Conservation (phyloP, 2,888 invertebrate genomes). For the Pseudoips prasinana region DNA sequence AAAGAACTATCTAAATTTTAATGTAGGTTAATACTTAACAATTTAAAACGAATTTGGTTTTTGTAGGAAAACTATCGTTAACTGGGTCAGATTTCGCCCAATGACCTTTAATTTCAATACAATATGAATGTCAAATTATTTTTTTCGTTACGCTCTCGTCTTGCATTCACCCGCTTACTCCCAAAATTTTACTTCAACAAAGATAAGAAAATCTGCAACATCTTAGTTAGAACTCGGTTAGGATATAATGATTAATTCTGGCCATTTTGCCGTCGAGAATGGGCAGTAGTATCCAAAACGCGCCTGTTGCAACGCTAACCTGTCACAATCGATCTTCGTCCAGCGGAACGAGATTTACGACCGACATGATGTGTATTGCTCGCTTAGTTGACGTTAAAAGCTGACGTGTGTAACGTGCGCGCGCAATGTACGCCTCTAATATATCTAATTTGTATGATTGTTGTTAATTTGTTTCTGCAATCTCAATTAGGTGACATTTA, state of each 20-base stretch:
- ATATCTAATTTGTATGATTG: conserved; percentile 10
- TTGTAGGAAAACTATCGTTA: no score
- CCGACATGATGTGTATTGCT: conserved; percentile 52
- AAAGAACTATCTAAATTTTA: no score
- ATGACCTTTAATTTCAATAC: no score
- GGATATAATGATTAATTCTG: conserved; percentile 23
- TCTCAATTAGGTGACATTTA: no score
- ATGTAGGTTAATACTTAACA: no score
- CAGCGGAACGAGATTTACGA: conserved; percentile 56
- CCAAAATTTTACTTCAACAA: background rate
- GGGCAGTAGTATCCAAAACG: conserved; percentile 25
- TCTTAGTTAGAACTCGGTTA: conserved; percentile 5
- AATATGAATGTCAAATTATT: no score
- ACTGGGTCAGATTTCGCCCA: no score
- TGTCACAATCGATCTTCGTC: conserved; percentile 64
- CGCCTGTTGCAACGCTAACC: conserved; percentile 38
- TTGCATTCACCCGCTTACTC: no score
- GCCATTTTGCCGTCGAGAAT: conserved; percentile 17
- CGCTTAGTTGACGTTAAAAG: conserved; percentile 41
- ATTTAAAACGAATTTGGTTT: no score
- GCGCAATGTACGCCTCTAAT: conserved; percentile 25
- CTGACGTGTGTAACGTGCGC: conserved; percentile 28
- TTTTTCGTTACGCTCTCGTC: no score
- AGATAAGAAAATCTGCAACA: conserved; percentile 6
- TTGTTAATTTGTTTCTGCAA: conserved; percentile 13